phyloP scores from a whole-genome alignment of 2,797 vertebrate genomes.

The Anomalospiza imberbis region DNA sequence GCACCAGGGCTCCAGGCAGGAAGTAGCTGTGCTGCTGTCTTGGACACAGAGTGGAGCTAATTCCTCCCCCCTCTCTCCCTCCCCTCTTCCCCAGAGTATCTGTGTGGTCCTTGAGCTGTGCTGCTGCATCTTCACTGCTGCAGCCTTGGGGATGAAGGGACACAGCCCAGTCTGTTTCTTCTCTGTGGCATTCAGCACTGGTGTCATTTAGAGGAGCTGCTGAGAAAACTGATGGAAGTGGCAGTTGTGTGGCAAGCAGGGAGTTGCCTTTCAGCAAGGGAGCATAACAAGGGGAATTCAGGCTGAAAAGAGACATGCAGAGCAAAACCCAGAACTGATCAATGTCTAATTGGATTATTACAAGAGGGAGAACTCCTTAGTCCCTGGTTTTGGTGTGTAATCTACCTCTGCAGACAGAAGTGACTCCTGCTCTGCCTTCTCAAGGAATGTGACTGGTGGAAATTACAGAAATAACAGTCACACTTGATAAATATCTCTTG shows the following conservation, averaged over 20 bases:
- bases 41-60: not conserved
- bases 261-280: not conserved
- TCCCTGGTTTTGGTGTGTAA: not conserved
- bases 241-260: not conserved
- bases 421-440: not conserved
- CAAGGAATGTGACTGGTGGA: not conserved
- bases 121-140: not conserved
- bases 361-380: not conserved
- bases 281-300: not conserved
- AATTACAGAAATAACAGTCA: not conserved
- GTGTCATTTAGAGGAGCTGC: not conserved
- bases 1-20: conserved; percentile 28
- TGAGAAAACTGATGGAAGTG: not conserved
- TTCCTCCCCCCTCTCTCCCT: not conserved
- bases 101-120: not conserved
- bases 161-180: not conserved
- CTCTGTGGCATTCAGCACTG: not conserved
- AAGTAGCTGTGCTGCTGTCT: conserved; percentile 33
- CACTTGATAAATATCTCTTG: not conserved
- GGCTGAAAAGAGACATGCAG: not conserved
- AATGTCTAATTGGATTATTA: not conserved
- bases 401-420: not conserved
- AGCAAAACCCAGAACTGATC: not conserved
- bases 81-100: not conserved
- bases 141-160: not conserved